These are phyloP conservation scores for Diplazon laetatorius DNA, from an alignment of 2,888 invertebrate genomes.

Conservation along the genomic window DNA sequence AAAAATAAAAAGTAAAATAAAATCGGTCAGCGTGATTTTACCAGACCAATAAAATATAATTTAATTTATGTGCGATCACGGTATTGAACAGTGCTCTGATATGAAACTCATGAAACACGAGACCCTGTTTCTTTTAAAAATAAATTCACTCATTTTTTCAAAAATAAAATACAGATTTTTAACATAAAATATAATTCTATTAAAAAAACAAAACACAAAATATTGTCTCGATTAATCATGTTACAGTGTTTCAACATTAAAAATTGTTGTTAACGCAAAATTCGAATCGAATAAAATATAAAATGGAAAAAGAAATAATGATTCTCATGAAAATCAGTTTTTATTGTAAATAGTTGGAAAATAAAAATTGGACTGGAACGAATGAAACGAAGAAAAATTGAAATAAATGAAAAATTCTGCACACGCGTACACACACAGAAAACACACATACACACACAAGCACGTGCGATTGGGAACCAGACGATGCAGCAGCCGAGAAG, in stretches of 20 bases:
- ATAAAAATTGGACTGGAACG: no score
- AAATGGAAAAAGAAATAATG: no score
- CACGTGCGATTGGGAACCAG: constrained; percentile 17
- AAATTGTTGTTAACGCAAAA: constrained; percentile 51
- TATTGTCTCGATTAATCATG: no score
- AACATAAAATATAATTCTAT: no score
- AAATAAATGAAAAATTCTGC: no score
- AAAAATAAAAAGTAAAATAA: no score
- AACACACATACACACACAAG: constrained; percentile 1
- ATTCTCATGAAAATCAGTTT: no score
- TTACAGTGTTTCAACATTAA: constrained; percentile 38
- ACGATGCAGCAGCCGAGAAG: constrained; percentile 1
- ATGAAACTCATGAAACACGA: not conserved
- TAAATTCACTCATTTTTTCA: not conserved
- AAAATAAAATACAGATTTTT: no score
- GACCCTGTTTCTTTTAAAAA: not conserved
- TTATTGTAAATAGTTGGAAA: no score
- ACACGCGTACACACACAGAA: not conserved
- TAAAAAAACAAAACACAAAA: no score
- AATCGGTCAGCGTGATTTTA: constrained; percentile 3
- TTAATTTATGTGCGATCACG: constrained; percentile 10
- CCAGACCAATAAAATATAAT: constrained; percentile 14
- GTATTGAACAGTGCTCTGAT: constrained; percentile 12
- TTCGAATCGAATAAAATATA: no score
- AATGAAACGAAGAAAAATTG: no score